Conservation (phyloP, 2,888 invertebrate genomes). For the Ophion ventricosus region DNA sequence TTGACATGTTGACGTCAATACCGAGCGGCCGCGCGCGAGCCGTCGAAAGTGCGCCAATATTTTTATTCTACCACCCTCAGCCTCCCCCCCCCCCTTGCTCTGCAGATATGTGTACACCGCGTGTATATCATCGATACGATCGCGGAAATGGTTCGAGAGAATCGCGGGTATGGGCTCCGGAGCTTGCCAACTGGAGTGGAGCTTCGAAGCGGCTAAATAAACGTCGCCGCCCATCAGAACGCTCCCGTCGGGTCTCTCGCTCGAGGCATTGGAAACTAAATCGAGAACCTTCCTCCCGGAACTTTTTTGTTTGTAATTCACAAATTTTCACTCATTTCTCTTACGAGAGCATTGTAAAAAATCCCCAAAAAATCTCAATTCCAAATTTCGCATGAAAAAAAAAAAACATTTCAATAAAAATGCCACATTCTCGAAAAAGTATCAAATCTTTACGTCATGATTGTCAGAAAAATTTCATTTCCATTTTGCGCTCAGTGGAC, state of each 20-base stretch:
- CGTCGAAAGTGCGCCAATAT: constrained; percentile 59
- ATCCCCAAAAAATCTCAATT: background rate
- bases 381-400: background rate
- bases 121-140: constrained; percentile 58
- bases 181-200: constrained; percentile 21
- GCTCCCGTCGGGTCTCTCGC: background rate
- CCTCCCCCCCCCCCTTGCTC: background rate
- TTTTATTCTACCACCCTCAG: constrained; percentile 51
- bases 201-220: constrained; percentile 61
- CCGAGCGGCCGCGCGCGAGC: constrained; percentile 11
- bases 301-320: background rate
- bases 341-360: background rate
- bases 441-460: background rate
- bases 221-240: constrained; percentile 56
- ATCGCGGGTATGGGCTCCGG: background rate
- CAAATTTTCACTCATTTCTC: background rate
- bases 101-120: constrained; percentile 36
- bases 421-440: background rate
- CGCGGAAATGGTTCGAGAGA: constrained; percentile 32
- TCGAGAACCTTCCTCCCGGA: background rate
- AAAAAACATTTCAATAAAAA: background rate
- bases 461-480: background rate
- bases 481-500: background rate
- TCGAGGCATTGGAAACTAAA: background rate
- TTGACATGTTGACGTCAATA: constrained; percentile 65